Evolutionary conservation across 2,888 invertebrate genomes (phyloP).

Genomic region (Rhimphoctona megacephalus): DNA sequence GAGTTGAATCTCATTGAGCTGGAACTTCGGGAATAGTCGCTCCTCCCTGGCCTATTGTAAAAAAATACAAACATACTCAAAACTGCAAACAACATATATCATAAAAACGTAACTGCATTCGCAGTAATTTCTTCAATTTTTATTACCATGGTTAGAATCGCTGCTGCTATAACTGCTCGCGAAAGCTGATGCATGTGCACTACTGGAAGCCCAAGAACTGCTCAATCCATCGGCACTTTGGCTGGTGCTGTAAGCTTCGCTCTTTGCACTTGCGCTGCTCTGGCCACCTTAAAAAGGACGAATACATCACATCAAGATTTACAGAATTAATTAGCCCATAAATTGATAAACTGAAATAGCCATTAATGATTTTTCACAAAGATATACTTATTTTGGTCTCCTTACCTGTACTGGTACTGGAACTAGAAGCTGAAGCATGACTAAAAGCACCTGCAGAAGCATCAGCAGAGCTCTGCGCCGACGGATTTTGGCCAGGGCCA

Average conservation of each 20-base stretch:
- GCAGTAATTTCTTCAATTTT: neutral
- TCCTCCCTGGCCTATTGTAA: constrained; percentile 17
- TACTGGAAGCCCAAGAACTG: constrained; percentile 55
- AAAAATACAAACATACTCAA: neutral
- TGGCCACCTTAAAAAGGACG: constrained; percentile 13
- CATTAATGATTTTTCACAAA: neutral
- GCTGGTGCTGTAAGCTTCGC: constrained; percentile 44
- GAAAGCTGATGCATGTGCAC: constrained; percentile 57
- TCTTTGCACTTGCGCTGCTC: constrained; percentile 54
- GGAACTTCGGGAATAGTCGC: constrained; percentile 27
- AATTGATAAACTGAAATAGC: neutral
- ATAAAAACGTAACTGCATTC: too few species aligned
- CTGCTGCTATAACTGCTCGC: constrained; percentile 57
- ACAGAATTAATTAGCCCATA: neutral
- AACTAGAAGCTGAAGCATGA: constrained; percentile 51
- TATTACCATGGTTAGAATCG: constrained; percentile 33
- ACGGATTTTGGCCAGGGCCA: neutral
- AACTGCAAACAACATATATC: neutral
- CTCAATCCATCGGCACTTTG: constrained; percentile 28
- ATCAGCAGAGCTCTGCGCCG: constrained; percentile 37
- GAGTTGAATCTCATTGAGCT: constrained; percentile 1
- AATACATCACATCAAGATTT: neutral
- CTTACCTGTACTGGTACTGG: constrained; percentile 45
- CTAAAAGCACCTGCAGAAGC: constrained; percentile 48
- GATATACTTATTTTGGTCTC: neutral